Conservation (phyloP, 1,140 invertebrate genomes). For the Bilobella aurantiaca region DNA sequence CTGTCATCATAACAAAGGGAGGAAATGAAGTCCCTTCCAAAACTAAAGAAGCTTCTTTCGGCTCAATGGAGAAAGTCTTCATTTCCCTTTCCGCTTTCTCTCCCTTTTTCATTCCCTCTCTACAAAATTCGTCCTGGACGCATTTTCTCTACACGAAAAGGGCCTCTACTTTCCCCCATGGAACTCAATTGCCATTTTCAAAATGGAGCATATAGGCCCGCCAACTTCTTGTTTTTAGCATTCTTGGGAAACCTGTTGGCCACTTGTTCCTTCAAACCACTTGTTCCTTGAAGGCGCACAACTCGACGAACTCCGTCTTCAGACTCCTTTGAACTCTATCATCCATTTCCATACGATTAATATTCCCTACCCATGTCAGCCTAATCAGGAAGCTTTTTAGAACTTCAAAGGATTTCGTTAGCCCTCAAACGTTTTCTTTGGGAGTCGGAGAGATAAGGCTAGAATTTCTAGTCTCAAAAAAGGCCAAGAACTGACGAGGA, state of each 20-base stretch:
- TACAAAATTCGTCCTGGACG: neutral
- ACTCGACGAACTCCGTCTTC: neutral
- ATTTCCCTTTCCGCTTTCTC: slow-evolving; percentile 5
- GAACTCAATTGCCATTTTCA: neutral
- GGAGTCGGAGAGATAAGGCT: too few species aligned
- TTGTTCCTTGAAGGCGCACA: neutral
- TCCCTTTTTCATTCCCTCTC: neutral
- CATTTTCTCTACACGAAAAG: neutral
- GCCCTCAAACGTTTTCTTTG: too few species aligned
- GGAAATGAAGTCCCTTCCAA: slow-evolving; percentile 3
- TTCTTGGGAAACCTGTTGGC: neutral
- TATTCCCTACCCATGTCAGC: neutral
- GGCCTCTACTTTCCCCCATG: neutral
- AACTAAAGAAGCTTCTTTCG: slow-evolving; percentile 6
- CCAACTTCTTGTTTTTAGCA: neutral
- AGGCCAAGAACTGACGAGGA: too few species aligned
- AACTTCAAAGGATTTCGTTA: slow-evolving; percentile 1
- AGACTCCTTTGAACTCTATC: neutral
- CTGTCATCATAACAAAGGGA: neutral
- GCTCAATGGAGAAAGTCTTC: slow-evolving; percentile 9
- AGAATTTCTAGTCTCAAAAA: too few species aligned
- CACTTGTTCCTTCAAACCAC: neutral
- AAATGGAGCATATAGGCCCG: neutral
- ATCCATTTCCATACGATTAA: neutral
- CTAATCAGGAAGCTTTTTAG: neutral